phyloP scores from a whole-genome alignment of 2,797 vertebrate genomes.

The Staurois parvus region DNA sequence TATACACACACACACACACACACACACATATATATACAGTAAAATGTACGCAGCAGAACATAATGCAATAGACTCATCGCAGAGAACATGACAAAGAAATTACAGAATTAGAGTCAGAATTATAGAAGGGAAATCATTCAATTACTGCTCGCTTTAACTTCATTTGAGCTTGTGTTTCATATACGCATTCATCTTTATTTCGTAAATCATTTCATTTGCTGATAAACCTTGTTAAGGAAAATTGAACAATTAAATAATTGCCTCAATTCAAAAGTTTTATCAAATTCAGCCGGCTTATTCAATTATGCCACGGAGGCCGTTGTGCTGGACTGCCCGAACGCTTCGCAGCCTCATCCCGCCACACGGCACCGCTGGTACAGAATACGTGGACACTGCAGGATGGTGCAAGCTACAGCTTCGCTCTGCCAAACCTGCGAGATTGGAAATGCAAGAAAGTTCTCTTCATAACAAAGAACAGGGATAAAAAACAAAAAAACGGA shows the following conservation, averaged over 20 bases:
- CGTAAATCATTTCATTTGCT: conserved; percentile 41
- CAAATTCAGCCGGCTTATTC: conserved; percentile 25
- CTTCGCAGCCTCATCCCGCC: not conserved
- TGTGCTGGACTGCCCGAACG: not conserved
- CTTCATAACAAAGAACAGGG: too few relatives aligned
- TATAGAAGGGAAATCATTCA: conserved; percentile 45
- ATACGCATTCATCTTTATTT: conserved; percentile 40
- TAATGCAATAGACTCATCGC: conserved; percentile 13
- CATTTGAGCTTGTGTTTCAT: conserved; percentile 39
- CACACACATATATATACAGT: not conserved
- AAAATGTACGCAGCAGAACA: not conserved
- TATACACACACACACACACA: too few relatives aligned
- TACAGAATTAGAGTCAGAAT: conserved; percentile 4
- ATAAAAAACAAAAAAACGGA: too few relatives aligned
- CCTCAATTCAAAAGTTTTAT: conserved; percentile 37
- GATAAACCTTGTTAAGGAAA: conserved; percentile 49
- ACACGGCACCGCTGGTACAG: too few relatives aligned
- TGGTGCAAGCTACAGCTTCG: too few relatives aligned
- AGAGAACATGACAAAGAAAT: not conserved
- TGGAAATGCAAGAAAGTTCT: too few relatives aligned
- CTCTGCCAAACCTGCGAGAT: too few relatives aligned
- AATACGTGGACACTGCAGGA: too few relatives aligned
- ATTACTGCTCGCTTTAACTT: conserved; percentile 48
- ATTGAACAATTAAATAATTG: conserved; percentile 38
- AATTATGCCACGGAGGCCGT: not conserved